phyloP scores from a whole-genome alignment of 1,140 invertebrate genomes.

The Laupala kohalensis region DNA sequence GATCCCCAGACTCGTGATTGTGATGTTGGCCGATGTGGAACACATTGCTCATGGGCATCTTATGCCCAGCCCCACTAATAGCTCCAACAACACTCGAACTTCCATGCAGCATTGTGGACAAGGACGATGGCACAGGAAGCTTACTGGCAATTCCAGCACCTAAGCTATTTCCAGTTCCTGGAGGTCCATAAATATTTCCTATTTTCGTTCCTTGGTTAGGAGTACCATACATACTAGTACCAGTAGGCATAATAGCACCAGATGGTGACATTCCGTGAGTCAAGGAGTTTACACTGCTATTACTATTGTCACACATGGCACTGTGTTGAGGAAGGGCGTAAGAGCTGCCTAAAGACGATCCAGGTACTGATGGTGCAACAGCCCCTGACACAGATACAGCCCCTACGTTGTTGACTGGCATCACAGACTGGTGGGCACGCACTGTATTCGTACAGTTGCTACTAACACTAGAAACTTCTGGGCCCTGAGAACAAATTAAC shows the following conservation, averaged over 20 bases:
- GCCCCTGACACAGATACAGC: not conserved
- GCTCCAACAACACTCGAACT: not conserved
- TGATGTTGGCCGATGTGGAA: constrained; percentile 5
- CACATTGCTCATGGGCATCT: constrained; percentile 3
- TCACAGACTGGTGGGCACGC: too few relatives aligned
- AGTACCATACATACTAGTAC: not conserved
- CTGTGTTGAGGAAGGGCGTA: constrained; percentile 5
- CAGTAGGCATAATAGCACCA: not conserved
- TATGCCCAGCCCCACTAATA: not conserved
- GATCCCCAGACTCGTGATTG: constrained; percentile 3
- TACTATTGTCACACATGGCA: constrained; percentile 4
- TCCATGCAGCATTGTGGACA: not conserved
- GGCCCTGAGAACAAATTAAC: too few relatives aligned
- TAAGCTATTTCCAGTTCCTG: not conserved
- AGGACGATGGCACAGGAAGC: not conserved
- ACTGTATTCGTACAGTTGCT: too few relatives aligned
- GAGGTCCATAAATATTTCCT: not conserved
- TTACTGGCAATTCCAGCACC: not conserved
- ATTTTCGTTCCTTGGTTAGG: not conserved
- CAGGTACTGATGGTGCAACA: not conserved
- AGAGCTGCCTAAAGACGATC: not conserved
- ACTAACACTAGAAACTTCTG: too few relatives aligned
- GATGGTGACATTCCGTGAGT: not conserved
- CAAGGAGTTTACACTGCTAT: not conserved
- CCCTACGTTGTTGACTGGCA: not conserved